Percentiles rank a stretch among this genome's conserved stretches.
phyloP scores from a whole-genome alignment of 2,113 vertebrate species.

The Centropus bengalensis region DNA sequence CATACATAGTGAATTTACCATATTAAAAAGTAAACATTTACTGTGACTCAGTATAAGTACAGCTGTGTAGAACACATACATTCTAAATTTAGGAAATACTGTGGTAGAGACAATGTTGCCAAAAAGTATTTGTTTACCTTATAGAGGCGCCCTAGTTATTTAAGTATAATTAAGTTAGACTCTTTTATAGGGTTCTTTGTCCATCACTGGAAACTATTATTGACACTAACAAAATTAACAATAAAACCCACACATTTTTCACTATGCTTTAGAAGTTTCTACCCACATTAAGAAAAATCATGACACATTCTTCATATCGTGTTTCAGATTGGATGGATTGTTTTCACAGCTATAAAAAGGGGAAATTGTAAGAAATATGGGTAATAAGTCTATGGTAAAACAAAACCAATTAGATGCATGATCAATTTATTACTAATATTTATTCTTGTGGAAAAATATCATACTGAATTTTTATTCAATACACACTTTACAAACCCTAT shows the following conservation, averaged over 20 bases:
- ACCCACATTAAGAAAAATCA: background rate
- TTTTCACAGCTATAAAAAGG: constrained; percentile 1
- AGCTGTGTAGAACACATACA: background rate
- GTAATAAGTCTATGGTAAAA: background rate
- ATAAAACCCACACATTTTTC: constrained; percentile 13
- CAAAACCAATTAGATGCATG: background rate
- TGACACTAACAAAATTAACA: constrained; percentile 18
- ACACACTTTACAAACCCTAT: background rate
- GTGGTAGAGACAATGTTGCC: constrained; percentile 36
- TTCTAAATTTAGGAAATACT: constrained; percentile 41
- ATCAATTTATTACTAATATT: background rate
- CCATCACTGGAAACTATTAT: background rate
- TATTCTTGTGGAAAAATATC: background rate
- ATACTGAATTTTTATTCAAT: background rate
- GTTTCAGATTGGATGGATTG: background rate
- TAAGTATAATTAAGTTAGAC: constrained; percentile 35
- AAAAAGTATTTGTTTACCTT: constrained; percentile 47
- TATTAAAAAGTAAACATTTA: constrained; percentile 41
- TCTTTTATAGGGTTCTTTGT: constrained; percentile 5
- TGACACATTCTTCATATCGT: background rate
- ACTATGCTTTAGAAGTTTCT: background rate
- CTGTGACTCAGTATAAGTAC: background rate
- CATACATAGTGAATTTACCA: background rate
- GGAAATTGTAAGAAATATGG: background rate
- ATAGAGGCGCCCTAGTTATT: constrained; percentile 21